Conservation (phyloP, 1,140 invertebrate species). For the Drosophila ogumai region DNA sequence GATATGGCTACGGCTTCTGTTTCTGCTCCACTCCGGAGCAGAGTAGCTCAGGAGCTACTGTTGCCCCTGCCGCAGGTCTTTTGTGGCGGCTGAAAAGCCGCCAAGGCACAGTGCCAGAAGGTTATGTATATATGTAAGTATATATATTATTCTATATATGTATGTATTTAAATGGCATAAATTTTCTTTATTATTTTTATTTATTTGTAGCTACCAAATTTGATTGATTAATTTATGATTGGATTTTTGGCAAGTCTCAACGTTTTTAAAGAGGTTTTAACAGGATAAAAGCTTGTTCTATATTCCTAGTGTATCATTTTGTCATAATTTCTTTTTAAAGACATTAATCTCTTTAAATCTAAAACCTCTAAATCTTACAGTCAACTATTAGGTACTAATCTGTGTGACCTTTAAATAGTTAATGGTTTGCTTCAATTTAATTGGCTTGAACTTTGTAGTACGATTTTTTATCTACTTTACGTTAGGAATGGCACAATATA, state of each 20-base stretch:
- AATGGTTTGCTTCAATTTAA: constrained; percentile 8
- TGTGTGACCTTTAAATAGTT: constrained; percentile 9
- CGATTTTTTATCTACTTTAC: constrained; percentile 3
- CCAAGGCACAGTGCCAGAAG: constrained; percentile 31
- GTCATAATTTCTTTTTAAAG: background rate
- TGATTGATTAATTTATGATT: no score
- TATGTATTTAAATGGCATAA: no score
- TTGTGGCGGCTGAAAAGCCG: constrained; percentile 30
- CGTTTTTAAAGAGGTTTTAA: no score
- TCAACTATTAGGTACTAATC: background rate
- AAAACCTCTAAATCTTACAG: no score
- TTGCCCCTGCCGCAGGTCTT: constrained; percentile 20
- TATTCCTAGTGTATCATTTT: no score
- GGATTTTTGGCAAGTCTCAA: no score
- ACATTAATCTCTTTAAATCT: no score
- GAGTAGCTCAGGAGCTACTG: constrained; percentile 20
- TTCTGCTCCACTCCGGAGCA: constrained; percentile 29
- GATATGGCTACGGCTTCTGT: constrained; percentile 33
- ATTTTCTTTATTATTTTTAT: no score
- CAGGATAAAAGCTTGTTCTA: no score
- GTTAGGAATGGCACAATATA: background rate
- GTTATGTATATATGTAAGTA: background rate
- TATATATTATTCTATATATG: no score
- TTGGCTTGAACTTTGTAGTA: constrained; percentile 8
- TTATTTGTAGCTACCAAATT: no score